Evolutionary conservation across 2,797 vertebrate species (phyloP).

Genomic region (Gymnoscopelus microlampas): DNA sequence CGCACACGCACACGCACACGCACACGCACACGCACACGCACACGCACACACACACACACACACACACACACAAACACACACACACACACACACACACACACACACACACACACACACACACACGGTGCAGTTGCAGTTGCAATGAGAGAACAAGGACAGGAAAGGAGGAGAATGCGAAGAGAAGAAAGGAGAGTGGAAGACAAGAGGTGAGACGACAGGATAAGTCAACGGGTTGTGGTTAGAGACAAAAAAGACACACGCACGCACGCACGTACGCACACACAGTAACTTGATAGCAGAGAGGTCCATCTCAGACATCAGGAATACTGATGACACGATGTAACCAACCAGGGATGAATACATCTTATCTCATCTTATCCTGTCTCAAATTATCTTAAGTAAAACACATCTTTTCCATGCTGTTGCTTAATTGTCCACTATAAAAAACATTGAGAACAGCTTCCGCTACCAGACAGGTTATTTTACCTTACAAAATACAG

Average conservation of each 20-base stretch:
- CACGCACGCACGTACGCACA: background rate
- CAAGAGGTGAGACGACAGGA: constrained; percentile 4
- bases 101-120: constrained; percentile 23
- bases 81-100: background rate
- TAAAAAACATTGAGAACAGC: background rate
- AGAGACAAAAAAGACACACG: constrained; percentile 10
- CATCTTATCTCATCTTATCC: no score
- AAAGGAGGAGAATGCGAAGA: background rate
- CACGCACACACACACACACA: constrained; percentile 72
- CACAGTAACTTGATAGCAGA: background rate
- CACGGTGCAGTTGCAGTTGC: background rate
- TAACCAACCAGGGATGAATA: no score
- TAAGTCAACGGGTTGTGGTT: constrained; percentile 24
- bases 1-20: background rate
- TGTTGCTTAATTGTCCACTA: background rate
- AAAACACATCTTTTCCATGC: background rate
- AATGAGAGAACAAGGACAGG: background rate
- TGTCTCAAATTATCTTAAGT: no score
- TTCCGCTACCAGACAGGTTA: background rate
- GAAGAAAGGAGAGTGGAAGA: constrained; percentile 2
- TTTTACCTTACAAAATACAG: no score
- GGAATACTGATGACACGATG: no score
- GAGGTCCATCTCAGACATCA: no score
- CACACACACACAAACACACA: constrained; percentile 5
- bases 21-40: background rate